phyloP scores from a whole-genome alignment of 1,140 invertebrate species.

The Antheraea mylitta region DNA sequence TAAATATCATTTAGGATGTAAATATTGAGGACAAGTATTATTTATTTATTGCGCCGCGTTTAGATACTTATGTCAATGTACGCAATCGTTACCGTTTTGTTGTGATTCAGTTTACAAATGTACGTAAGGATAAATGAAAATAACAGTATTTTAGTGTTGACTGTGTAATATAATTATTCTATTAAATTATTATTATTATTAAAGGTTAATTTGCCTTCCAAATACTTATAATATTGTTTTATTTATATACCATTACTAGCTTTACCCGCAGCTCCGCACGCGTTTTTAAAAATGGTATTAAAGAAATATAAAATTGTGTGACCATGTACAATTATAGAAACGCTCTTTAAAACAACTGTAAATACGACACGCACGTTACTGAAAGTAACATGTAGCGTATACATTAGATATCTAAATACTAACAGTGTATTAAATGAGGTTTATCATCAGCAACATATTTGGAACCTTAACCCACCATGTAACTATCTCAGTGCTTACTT shows the following conservation, averaged over 20 bases:
- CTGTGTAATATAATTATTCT: slow-evolving; percentile 68
- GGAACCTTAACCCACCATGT: no score
- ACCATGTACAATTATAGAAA: no score
- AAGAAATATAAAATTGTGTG: no score
- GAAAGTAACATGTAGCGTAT: no score
- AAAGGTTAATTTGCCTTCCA: slow-evolving; percentile 61
- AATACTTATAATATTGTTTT: slow-evolving; percentile 36
- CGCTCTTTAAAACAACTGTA: no score
- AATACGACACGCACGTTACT: no score
- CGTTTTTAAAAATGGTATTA: no score
- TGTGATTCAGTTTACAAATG: slow-evolving; percentile 61
- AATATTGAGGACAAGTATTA: slow-evolving; percentile 68
- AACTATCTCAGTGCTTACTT: no score
- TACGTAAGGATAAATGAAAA: slow-evolving; percentile 48
- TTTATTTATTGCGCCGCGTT: slow-evolving; percentile 35
- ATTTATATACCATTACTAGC: slow-evolving; percentile 30
- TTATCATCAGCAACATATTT: no score
- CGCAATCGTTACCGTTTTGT: slow-evolving; percentile 45
- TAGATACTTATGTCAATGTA: slow-evolving; percentile 14
- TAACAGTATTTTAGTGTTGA: slow-evolving; percentile 75
- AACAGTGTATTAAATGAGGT: no score
- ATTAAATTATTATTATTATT: slow-evolving; percentile 73
- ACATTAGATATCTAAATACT: no score
- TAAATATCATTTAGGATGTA: slow-evolving; percentile 71
- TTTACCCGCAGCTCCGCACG: no score